Percentiles rank a stretch among this genome's conserved stretches.
These are phyloP conservation scores for Pantherophis guttatus DNA, from an alignment of 2,113 vertebrate genomes.

Conservation along the genomic window DNA sequence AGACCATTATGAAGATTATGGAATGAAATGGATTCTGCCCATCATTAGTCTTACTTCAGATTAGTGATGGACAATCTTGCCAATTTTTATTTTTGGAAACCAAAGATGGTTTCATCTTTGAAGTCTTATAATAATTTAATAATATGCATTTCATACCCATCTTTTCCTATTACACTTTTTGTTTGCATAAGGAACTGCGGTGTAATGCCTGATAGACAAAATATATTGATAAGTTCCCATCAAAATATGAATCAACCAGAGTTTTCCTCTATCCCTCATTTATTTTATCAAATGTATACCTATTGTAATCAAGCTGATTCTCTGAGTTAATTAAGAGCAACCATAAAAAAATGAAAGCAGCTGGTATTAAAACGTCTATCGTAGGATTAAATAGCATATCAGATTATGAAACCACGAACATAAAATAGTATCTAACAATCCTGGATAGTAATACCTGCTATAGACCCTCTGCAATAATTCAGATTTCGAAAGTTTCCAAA, in stretches of 20 bases:
- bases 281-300: background rate
- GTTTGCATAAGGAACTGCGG: no score
- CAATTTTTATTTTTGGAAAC: no score
- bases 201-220: background rate
- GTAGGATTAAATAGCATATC: background rate
- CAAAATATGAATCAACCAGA: background rate
- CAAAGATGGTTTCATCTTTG: no score
- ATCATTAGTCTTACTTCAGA: no score
- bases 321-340: background rate
- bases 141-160: no score
- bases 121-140: no score
- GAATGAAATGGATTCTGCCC: no score
- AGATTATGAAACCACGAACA: background rate
- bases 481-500: background rate
- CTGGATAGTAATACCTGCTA: background rate
- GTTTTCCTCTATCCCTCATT: background rate
- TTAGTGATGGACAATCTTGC: no score
- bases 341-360: background rate
- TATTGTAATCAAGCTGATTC: background rate
- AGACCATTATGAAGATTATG: no score
- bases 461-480: background rate
- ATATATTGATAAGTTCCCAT: background rate
- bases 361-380: background rate
- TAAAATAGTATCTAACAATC: background rate
- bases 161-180: no score